Conservation (phyloP, 1,140 invertebrate genomes). For the Phortica variegata region DNA sequence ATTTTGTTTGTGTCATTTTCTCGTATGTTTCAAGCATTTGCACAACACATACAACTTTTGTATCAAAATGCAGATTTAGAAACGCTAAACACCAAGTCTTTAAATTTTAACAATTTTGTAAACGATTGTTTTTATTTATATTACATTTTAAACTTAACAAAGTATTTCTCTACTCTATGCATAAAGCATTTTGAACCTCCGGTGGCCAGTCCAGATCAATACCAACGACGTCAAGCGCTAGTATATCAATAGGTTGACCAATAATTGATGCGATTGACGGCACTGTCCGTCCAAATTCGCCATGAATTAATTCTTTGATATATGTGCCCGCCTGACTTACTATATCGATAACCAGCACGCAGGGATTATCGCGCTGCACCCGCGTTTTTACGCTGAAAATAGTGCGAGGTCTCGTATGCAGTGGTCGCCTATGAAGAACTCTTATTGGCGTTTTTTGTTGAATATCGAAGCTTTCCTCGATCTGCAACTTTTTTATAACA, state of each 20-base stretch:
- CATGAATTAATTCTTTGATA: constrained; percentile 96
- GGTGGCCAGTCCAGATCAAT: constrained; percentile 71
- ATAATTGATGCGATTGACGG: constrained; percentile 65
- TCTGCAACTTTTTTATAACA: constrained; percentile 61
- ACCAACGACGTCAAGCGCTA: constrained; percentile 68
- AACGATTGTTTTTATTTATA: not conserved
- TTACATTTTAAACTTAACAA: not conserved
- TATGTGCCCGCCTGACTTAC: constrained; percentile 93
- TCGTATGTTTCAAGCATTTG: no score
- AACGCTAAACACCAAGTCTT: no score
- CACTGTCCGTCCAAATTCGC: constrained; percentile 85
- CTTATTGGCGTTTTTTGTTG: constrained; percentile 79
- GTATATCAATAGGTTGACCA: constrained; percentile 72
- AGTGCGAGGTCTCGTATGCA: constrained; percentile 65
- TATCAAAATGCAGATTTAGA: no score
- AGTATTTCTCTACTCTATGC: not conserved
- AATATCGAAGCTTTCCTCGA: constrained; percentile 61
- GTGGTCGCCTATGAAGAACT: constrained; percentile 79
- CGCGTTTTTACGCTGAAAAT: constrained; percentile 66
- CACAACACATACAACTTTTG: no score
- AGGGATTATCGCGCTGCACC: constrained; percentile 55
- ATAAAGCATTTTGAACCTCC: constrained; percentile 38
- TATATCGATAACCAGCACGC: constrained; percentile 69
- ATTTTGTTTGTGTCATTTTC: no score
- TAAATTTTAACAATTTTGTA: not conserved